A percentile compares a stretch with the other conserved stretches of the same genome.
Evolutionary conservation across 2,797 vertebrate species (phyloP).

Genomic region (Chelon labrosus): DNA sequence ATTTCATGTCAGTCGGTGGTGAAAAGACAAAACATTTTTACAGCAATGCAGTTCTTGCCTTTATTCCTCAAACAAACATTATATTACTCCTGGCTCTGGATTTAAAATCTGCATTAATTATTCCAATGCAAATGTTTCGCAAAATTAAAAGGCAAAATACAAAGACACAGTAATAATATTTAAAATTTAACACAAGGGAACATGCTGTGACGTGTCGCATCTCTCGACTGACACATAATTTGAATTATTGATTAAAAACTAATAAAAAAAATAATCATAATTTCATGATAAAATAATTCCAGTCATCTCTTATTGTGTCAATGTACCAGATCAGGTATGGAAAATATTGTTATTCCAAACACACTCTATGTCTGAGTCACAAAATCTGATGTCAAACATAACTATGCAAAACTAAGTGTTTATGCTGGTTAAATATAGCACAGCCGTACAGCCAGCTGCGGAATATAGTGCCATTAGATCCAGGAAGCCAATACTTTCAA

Average conservation of each 20-base stretch:
- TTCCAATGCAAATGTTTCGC: neutral
- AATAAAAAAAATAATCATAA: neutral
- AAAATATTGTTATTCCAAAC: neutral
- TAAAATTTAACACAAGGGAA: constrained; percentile 3
- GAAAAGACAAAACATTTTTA: constrained; percentile 16
- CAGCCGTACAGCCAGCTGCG: neutral
- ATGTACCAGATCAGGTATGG: constrained; percentile 12
- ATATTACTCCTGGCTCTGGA: constrained; percentile 4
- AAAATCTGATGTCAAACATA: constrained; percentile 4
- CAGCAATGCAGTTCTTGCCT: constrained; percentile 12
- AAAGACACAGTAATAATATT: neutral
- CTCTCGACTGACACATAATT: neutral
- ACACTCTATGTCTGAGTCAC: neutral
- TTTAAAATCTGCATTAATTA: constrained; percentile 4
- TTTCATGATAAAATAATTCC: neutral
- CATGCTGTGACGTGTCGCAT: constrained; percentile 3
- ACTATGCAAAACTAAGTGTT: neutral
- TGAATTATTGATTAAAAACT: neutral
- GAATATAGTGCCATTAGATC: constrained; percentile 1
- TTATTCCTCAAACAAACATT: constrained; percentile 21
- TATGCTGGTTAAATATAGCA: constrained; percentile 3
- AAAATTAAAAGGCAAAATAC: constrained; percentile 5
- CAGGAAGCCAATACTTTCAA: neutral
- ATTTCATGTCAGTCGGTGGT: neutral
- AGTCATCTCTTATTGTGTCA: constrained; percentile 1